Evolutionary conservation across 2,113 vertebrate species (phyloP).

Genomic region (Lepidothrix coronata): DNA sequence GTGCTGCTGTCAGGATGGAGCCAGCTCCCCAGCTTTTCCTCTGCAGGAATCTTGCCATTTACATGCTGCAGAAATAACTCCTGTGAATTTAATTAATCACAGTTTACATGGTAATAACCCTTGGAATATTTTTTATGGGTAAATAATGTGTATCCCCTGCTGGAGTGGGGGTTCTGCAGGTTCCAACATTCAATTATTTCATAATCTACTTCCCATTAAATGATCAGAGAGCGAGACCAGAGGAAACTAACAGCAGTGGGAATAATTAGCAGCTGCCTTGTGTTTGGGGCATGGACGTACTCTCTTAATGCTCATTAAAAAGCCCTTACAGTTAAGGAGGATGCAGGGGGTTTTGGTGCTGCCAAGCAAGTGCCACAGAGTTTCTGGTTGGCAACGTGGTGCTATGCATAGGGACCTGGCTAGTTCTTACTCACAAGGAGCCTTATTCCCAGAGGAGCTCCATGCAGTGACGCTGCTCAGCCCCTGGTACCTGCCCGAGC

Average conservation of each 20-base stretch:
- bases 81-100: conserved; percentile 72
- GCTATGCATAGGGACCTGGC: background rate
- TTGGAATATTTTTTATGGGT: conserved; percentile 70
- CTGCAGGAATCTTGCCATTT: conserved; percentile 54
- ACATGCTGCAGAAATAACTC: conserved; percentile 47
- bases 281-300: background rate
- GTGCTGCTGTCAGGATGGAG: background rate
- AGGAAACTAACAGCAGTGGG: background rate
- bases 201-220: conserved; percentile 55
- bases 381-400: accelerated
- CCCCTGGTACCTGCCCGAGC: background rate
- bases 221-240: conserved; percentile 15
- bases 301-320: background rate
- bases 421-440: background rate
- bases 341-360: background rate
- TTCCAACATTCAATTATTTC: conserved; percentile 38
- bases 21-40: background rate
- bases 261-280: background rate
- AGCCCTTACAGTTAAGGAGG: background rate
- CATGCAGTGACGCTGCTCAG: background rate
- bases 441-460: background rate
- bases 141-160: conserved; percentile 69
- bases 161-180: background rate
- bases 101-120: conserved; percentile 70
- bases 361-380: background rate